Percentiles rank a stretch among this genome's conserved stretches.
These are phyloP conservation scores for Emesis russula DNA, from an alignment of 2,888 invertebrate species.

Conservation along the genomic window DNA sequence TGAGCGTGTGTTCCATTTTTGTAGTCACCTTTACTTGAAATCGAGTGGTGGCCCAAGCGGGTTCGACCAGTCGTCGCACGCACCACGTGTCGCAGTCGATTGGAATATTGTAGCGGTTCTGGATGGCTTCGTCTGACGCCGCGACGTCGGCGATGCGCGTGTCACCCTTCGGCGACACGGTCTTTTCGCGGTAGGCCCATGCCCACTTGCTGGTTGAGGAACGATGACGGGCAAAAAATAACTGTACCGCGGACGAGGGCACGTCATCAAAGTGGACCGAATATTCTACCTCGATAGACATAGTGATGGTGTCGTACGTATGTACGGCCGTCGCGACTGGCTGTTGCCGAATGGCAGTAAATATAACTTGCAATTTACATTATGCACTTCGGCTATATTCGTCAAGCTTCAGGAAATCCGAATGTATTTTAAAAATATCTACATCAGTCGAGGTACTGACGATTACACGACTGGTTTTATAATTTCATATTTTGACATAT, in stretches of 20 bases:
- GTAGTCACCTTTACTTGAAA: conserved; percentile 24
- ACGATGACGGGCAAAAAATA: neutral
- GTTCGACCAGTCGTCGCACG: conserved; percentile 12
- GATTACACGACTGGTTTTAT: too few relatives aligned
- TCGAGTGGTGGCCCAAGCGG: neutral
- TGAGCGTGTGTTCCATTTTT: conserved; percentile 10
- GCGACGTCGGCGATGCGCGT: conserved; percentile 25
- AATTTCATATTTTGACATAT: too few relatives aligned
- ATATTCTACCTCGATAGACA: conserved; percentile 14
- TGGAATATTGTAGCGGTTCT: conserved; percentile 9
- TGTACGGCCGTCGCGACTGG: neutral
- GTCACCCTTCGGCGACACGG: conserved; percentile 22
- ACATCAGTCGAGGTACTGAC: too few relatives aligned
- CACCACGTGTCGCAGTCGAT: conserved; percentile 24
- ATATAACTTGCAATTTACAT: neutral
- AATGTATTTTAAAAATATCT: too few relatives aligned
- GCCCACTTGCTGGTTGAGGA: conserved; percentile 2
- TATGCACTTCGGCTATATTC: too few relatives aligned
- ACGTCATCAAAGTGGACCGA: conserved; percentile 27
- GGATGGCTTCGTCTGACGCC: conserved; percentile 22
- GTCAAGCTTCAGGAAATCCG: too few relatives aligned
- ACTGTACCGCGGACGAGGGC: conserved; percentile 12
- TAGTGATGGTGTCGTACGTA: neutral
- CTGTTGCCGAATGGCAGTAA: neutral
- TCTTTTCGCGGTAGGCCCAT: conserved; percentile 26